phyloP scores from a whole-genome alignment of 2,888 invertebrate species.

The Orthosia cruda region DNA sequence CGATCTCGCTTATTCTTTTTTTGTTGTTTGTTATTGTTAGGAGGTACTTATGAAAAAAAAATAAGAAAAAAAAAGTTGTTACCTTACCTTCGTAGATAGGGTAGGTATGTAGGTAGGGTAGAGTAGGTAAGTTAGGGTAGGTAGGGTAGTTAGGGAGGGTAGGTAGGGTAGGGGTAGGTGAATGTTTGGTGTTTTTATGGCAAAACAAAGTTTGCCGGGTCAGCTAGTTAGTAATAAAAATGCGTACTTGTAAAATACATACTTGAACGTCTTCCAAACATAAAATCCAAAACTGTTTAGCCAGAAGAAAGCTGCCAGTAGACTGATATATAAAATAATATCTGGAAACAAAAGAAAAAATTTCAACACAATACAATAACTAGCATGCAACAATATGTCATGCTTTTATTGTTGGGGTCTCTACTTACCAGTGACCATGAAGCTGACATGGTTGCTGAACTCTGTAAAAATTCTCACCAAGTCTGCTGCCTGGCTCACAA shows the following conservation, averaged over 20 bases:
- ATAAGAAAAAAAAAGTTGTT: too few relatives aligned
- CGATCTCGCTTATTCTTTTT: too few relatives aligned
- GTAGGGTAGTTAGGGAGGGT: too few relatives aligned
- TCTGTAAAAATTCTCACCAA: constrained; percentile 95
- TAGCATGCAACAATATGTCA: not conserved
- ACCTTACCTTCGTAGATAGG: too few relatives aligned
- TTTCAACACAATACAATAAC: not conserved
- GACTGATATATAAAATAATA: constrained; percentile 94
- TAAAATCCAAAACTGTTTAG: constrained; percentile 96
- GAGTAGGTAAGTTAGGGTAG: too few relatives aligned
- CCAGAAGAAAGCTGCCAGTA: constrained; percentile 97
- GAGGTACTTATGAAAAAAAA: too few relatives aligned
- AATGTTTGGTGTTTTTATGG: too few relatives aligned
- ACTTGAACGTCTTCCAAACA: constrained; percentile 97
- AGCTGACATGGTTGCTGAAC: constrained; percentile 95
- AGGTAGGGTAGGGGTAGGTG: too few relatives aligned
- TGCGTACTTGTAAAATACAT: constrained; percentile 75
- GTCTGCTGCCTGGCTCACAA: constrained; percentile 95
- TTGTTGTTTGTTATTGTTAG: too few relatives aligned
- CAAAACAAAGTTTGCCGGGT: too few relatives aligned
- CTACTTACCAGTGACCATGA: constrained; percentile 94
- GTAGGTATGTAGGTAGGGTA: too few relatives aligned
- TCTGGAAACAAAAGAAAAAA: constrained; percentile 90
- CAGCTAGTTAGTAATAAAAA: constrained; percentile 34
- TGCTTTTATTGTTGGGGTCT: constrained; percentile 2